A percentile compares a stretch with the other conserved stretches of the same genome.
Evolutionary conservation across 2,888 invertebrate species (phyloP).

Genomic region (Tachystola acroxantha): DNA sequence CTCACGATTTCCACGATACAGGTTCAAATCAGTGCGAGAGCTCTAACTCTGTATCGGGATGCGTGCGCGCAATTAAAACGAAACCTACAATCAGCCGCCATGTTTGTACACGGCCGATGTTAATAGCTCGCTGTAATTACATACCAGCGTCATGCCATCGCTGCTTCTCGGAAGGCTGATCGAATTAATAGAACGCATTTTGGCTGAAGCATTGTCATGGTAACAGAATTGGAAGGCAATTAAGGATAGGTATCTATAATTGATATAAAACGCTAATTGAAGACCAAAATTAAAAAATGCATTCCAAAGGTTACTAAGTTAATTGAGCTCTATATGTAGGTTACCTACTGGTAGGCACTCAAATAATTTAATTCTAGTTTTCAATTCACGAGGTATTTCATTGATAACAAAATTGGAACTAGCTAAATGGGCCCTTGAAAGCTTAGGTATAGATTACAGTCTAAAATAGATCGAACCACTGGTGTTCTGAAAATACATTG

Average conservation of each 20-base stretch:
- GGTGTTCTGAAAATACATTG: too few species aligned
- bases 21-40: conserved; percentile 56
- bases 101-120: conserved; percentile 77
- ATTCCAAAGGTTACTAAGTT: too few species aligned
- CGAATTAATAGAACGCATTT: conserved; percentile 74
- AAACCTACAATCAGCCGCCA: conserved; percentile 76
- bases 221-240: conserved; percentile 16
- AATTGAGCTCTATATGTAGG: too few species aligned
- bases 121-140: conserved; percentile 76
- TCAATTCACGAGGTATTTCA: too few species aligned
- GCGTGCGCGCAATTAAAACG: conserved; percentile 77
- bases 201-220: conserved; percentile 33
- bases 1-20: conserved; percentile 57
- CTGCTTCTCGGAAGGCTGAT: conserved; percentile 73
- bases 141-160: conserved; percentile 70
- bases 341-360: too few species aligned
- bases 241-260: neutral
- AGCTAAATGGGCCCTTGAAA: too few species aligned
- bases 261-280: neutral
- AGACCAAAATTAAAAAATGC: too few species aligned
- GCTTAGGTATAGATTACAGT: too few species aligned
- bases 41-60: conserved; percentile 65
- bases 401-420: too few species aligned
- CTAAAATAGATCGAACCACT: too few species aligned
- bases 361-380: too few species aligned